These are phyloP conservation scores for Aegithalos caudatus DNA, from an alignment of 2,113 vertebrate species.

Conservation along the genomic window DNA sequence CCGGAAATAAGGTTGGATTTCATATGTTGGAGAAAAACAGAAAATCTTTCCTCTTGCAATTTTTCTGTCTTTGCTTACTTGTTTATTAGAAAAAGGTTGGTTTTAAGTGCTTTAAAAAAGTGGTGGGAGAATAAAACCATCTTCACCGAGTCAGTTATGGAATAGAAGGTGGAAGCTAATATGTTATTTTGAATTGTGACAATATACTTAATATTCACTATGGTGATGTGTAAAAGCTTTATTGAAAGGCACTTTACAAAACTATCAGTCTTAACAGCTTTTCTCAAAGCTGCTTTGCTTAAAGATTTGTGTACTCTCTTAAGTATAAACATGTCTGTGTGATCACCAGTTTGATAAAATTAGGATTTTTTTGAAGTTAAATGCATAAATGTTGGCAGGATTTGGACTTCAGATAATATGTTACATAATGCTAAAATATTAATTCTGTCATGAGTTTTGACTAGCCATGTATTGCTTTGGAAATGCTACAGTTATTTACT, in stretches of 20 bases:
- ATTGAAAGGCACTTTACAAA: background rate
- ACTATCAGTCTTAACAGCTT: background rate
- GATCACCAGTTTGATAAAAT: background rate
- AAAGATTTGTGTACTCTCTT: background rate
- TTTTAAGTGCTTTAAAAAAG: background rate
- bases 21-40: background rate
- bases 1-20: background rate
- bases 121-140: background rate
- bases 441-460: background rate
- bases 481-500: background rate
- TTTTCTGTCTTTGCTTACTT: background rate
- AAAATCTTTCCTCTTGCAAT: background rate
- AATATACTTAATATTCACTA: background rate
- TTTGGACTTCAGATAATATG: background rate
- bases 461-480: background rate
- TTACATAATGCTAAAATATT: background rate
- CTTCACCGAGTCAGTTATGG: background rate
- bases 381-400: background rate
- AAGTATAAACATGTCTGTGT: background rate
- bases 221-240: background rate
- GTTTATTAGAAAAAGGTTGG: background rate
- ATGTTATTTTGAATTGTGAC: background rate
- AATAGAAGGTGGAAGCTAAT: background rate
- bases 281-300: background rate
- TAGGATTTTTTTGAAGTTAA: background rate